Evolutionary conservation across 1,140 invertebrate genomes (phyloP).

Genomic region (Drosophila truncata): DNA sequence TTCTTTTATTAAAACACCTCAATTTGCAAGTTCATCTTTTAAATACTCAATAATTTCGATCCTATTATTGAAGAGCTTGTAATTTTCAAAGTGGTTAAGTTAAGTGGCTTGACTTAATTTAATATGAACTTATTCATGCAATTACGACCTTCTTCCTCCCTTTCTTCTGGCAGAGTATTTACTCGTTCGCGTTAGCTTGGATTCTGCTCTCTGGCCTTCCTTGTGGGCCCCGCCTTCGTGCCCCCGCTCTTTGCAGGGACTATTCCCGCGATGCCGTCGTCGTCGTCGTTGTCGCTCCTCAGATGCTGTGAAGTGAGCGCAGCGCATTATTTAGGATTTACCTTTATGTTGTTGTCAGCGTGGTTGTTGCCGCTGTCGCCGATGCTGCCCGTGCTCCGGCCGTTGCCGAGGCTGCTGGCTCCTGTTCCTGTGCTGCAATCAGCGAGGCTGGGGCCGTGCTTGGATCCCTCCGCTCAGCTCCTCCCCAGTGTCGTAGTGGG

Average conservation of each 20-base stretch:
- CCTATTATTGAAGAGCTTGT: not conserved
- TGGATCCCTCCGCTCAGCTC: constrained; percentile 9
- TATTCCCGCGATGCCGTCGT: constrained; percentile 59
- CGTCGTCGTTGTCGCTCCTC: constrained; percentile 36
- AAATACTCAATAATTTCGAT: not conserved
- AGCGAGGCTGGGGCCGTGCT: constrained; percentile 12
- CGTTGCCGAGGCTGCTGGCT: constrained; percentile 32
- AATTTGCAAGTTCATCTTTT: not conserved
- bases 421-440: constrained; percentile 59
- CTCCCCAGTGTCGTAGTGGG: constrained; percentile 36
- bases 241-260: constrained; percentile 8
- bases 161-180: constrained; percentile 31
- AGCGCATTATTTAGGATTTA: constrained; percentile 84
- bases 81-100: not conserved
- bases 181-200: not conserved
- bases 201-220: constrained; percentile 6
- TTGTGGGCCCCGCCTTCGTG: not conserved
- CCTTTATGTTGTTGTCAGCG: constrained; percentile 81
- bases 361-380: constrained; percentile 50
- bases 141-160: not conserved
- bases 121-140: not conserved
- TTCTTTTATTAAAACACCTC: not conserved
- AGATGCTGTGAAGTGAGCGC: constrained; percentile 69
- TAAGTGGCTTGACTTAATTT: not conserved
- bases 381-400: constrained; percentile 19